Base-by-base conservation (phyloP, 2,888 invertebrate species). In the Stenodera caucasica region DNA sequence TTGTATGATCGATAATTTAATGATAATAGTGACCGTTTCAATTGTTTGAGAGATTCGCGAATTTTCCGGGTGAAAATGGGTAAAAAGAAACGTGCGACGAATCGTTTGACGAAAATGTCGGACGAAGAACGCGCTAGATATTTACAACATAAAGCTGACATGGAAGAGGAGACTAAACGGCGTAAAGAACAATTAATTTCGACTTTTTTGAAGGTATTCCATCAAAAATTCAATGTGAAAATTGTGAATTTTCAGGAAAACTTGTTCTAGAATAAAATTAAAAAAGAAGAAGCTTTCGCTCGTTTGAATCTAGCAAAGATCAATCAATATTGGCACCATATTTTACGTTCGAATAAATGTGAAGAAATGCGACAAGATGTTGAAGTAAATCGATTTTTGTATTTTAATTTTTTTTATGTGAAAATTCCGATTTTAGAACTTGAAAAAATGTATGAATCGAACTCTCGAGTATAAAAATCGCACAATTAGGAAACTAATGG, bases 101-200 rank as follows among this genome's bases (percentile, higher is more conserved):
- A 88, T 75, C 91, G 91, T 77, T 78, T 93, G 72, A 90, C 92
- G 18, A 87, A 88, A 70, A 93, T 94, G 93, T 90, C 89, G 0
- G 93, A 93, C 65, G 93, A 93, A 76, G 92, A 94, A 75, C 84
- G 91, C 2, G 87, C 89, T 0, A 82, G 92, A 57, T 94, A 92
- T 78, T 81, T 93, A 53, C 92, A 93, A 75, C 90, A 91, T 74
- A 85, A 90, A 23, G 91, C 92, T 0, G 93, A 93, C 67, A 81
- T 90, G 32, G 93, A 93, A 76, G 90, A 93, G 73, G 94, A 94
- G 76, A 90, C 90, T 0, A 84, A 88, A 37, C 81, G 91, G 12
- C 84, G 93, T 65, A 92, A 93, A 75, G 87, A 91, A 72, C 92
- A 93, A 73, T 83, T 94, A 0, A 87, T 94, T 61, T 85, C 90